phyloP scores from a whole-genome alignment of 1,140 invertebrate species.

The Drosophila micromelanica region DNA sequence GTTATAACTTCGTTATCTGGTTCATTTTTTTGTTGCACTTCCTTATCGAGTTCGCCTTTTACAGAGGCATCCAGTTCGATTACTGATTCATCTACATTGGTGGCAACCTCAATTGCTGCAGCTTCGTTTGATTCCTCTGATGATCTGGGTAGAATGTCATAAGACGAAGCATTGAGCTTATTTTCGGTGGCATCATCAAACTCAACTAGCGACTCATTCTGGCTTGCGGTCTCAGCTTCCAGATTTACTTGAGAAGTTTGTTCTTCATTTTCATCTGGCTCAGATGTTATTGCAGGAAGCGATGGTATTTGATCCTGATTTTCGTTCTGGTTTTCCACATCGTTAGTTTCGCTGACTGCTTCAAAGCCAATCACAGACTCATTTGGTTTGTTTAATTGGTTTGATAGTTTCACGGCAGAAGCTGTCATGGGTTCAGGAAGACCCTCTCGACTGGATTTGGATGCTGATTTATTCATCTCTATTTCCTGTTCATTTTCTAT shows the following conservation, averaged over 20 bases:
- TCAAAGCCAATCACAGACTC: not conserved
- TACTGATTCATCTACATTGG: not conserved
- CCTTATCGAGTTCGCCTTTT: not conserved
- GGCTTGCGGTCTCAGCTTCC: not conserved
- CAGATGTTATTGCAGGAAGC: not conserved
- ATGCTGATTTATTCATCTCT: not conserved
- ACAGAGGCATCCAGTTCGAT: constrained; percentile 7
- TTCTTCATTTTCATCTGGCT: not conserved
- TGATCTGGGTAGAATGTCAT: not conserved
- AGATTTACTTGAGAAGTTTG: too few relatives aligned
- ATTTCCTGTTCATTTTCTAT: not conserved
- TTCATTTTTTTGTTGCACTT: not conserved
- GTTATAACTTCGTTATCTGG: not conserved
- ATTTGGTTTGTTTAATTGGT: not conserved
- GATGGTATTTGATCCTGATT: not conserved
- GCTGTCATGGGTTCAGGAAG: not conserved
- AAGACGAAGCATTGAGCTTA: not conserved
- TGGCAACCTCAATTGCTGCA: not conserved
- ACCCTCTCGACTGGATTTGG: not conserved
- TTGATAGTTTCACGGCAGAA: not conserved
- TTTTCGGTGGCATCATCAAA: not conserved
- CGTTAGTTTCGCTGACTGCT: not conserved
- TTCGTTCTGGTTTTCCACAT: not conserved
- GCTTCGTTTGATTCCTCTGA: not conserved
- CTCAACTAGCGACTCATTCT: not conserved